Conservation (phyloP, 2,888 invertebrate genomes). For the Drosophila picticornis region DNA sequence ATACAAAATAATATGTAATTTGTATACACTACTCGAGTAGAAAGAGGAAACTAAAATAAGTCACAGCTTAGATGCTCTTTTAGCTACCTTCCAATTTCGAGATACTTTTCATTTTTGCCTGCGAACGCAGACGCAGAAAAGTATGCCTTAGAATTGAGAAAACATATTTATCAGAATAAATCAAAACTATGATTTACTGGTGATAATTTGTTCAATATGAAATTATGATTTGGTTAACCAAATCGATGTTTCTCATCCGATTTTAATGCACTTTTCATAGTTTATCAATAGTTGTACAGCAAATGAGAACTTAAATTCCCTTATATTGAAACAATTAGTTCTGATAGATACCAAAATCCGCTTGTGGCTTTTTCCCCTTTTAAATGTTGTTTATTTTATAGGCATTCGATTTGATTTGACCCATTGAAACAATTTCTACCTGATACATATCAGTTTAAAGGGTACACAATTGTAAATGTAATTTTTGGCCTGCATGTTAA, state of each 20-base stretch:
- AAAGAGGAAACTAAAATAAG: conserved; percentile 5
- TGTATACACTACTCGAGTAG: not conserved
- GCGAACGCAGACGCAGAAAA: not conserved
- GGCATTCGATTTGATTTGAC: not conserved
- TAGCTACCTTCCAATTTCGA: not conserved
- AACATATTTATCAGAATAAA: too few species aligned
- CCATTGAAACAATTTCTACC: not conserved
- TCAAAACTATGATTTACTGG: not conserved
- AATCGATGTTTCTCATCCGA: not conserved
- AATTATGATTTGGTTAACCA: not conserved
- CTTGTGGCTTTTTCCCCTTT: not conserved
- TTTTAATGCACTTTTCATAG: not conserved
- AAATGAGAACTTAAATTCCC: not conserved
- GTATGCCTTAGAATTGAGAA: not conserved
- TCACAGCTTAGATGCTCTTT: conserved; percentile 24
- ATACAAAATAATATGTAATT: not conserved
- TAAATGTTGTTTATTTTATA: not conserved
- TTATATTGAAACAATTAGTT: not conserved
- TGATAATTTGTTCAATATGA: not conserved
- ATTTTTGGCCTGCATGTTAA: conserved; percentile 55
- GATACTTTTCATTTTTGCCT: not conserved
- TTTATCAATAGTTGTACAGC: accelerated
- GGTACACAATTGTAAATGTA: conserved; percentile 35
- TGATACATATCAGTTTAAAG: conserved; percentile 2
- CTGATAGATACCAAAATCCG: not conserved